Evolutionary conservation across 35 echinoderm and acorn worm species (phyloP), one percentile per base, ranked within the genome.

Genomic region (Strongylocentrotus purpuratus): DNA sequence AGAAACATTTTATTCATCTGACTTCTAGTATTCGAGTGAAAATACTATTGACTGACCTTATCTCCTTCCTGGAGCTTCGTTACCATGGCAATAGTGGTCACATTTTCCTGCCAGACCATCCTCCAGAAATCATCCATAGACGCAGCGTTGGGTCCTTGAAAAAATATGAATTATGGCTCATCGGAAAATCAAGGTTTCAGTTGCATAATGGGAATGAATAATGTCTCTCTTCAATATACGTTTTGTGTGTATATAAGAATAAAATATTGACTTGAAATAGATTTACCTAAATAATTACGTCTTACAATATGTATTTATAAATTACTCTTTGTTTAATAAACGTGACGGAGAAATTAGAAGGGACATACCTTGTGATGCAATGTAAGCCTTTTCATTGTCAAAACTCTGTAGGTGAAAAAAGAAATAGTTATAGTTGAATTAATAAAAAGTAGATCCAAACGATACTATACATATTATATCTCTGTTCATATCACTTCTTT

Each of bases 41-140:
- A 52, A 52, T 52, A 52, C 8, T 8, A 10, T 52, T 52, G 48
- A 52, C 48, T 91, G 25, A 97, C 96, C 95, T 95, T 97, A 85
- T 91, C 88, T 95, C 94, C 94, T 61, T 99, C 96, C 91, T 95
- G 5, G 48, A 99, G 94, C 33, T 94, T 95, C 22, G 96, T 99
- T 58, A 96, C 94, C 96, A 97, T 97, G 94, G 96, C 94, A 47
- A 99, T 96, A 33, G 85, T 95, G 25, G 85, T 12, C 2, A 92
- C 46, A 31, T 94, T 96, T 48, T 97, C 95, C 55, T 96, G 94
- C 98, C 98, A 99, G 47, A 99, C 52, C 98, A 99, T 95, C 33
- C 98, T 89, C 98, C 98, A 99, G 88, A 99, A 97, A 94, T 99
- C 98, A 59, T 28, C 47, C 7, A 97, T n/a, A 15, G 95, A 95